Evolutionary conservation across 2,888 invertebrate species (phyloP), one percentile per base, ranked within the genome.

Genomic region (Metallyticus violacea): DNA sequence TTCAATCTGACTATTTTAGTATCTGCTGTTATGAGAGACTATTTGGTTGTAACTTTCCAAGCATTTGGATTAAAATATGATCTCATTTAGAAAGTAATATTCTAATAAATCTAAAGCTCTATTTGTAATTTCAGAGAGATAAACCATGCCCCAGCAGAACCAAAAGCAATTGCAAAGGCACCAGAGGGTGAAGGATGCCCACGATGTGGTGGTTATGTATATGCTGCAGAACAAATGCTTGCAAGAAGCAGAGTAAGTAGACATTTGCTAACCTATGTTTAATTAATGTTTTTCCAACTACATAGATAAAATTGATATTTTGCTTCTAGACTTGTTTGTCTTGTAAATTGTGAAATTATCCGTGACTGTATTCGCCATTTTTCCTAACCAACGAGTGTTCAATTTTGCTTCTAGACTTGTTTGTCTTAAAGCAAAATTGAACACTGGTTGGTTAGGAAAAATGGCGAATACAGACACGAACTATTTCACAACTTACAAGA

Each of bases 211-310:
- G 97, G 97, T 89, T 97, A 92, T 91, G 97, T 97, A 86, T 98
- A 97, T 92, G 97, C 97, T 88, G 97, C 97, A 88, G 97, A 98
- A 93, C 97, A 97, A 93, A 97, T 97, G 97, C 93, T 97, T 90
- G 97, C 97, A 89, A 95, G 97, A 91, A 97, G 97, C 93, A 94
- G 95, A 94, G 97, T 97, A 94, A 95, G 95, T 94, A 88, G n/a
- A n/a, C n/a, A 81, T 30, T 30, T 77, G 6, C 40, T 40, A 7
- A 4, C 4, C 9, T 62, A 62, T 62, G 15, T 62, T 9, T 62
- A 62, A 62, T 15, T 15, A 15, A 4, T 62, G 40, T 6, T 62
- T 62, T 40, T 9, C 40, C 2, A 9, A 30, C 7, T 7, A 30
- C 30, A 9, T 40, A 30, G 6, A 7, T 30, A 30, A 7, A 6